Base-by-base conservation (phyloP, 1,140 invertebrate genomes). In the Coelopa frigida region DNA sequence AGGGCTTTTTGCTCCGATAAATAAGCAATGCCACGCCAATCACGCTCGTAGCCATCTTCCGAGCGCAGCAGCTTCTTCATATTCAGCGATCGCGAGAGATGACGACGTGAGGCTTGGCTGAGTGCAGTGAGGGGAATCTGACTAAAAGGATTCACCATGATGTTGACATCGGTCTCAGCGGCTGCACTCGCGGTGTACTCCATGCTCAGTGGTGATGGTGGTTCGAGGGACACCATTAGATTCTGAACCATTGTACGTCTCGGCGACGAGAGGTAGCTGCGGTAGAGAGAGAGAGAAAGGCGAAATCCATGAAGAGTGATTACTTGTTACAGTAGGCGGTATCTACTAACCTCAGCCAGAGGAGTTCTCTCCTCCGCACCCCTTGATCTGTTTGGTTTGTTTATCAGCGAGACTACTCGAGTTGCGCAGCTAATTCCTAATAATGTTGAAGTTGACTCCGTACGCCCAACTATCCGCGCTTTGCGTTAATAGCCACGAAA, bases 11-110 rank as follows among this genome's bases (percentile, higher is more conserved):
- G n/a, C 51, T 73, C 61, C 1, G 60, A 56, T 31, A 80, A 54
- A 46, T 78, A 71, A 0, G 77, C 79, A 6, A 85, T 56, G 17
- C 83, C 83, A 50, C 78, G 71, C 82, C 81, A 85, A 62, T 85
- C 81, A 46, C 82, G 80, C 36, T 71, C 70, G 29, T 78, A 64
- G 5, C 75, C 75, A 57, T 76, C 72, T 38, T 77, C 72, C 0
- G 71, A 73, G 4, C 71, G 74, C 43, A 83, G 59, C 4, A 77
- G 56, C 72, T 81, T 84, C 24, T 57, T 61, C 14, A 78, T 74
- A 64, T 83, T 83, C 7, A 84, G 57, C 50, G 78, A 61, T 8
- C 59, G 63, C 1, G 77, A 77, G 38, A 81, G 56, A 21, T 74
- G 39, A 38, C 70, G 54, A 53, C 61, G 72, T 4, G 73, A 72